Percentiles rank a stretch among this genome's conserved stretches.
These are phyloP conservation scores for Drosophila obscura DNA, from an alignment of 1,140 invertebrate species.

Conservation along the genomic window DNA sequence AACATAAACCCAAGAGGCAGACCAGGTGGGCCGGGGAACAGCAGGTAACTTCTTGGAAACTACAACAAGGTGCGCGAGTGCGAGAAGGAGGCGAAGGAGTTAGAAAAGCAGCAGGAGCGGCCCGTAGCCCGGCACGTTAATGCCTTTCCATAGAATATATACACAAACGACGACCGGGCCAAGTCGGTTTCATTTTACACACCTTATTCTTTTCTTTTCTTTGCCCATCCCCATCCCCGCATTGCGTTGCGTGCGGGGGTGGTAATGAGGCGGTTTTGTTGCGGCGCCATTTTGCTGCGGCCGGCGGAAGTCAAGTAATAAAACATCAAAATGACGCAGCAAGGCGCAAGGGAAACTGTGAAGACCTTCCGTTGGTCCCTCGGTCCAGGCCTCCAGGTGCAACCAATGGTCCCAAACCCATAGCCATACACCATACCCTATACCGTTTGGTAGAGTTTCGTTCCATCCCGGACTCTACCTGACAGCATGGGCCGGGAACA, in stretches of 20 bases:
- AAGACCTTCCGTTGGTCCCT: conserved; percentile 33
- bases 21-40: not conserved
- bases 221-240: not conserved
- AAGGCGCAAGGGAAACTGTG: conserved; percentile 62
- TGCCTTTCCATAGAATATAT: conserved; percentile 33
- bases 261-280: not conserved
- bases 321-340: conserved; percentile 75
- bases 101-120: conserved; percentile 13
- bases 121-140: conserved; percentile 34
- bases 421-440: not conserved
- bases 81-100: not conserved
- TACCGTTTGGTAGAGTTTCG: conserved; percentile 8
- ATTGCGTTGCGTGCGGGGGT: conserved; percentile 33
- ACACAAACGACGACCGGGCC: conserved; percentile 16
- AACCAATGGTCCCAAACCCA: conserved; percentile 31
- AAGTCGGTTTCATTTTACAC: conserved; percentile 55
- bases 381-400: conserved; percentile 31
- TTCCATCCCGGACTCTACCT: conserved; percentile 5
- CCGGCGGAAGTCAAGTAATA: conserved; percentile 84
- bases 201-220: conserved; percentile 33
- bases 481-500: conserved; percentile 29
- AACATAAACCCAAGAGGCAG: conserved; percentile 32
- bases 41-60: conserved; percentile 43
- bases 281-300: conserved; percentile 42
- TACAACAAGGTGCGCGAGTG: conserved; percentile 21